Percentiles rank a stretch among this genome's conserved stretches.
These are phyloP conservation scores for Tragelaphus imberbis DNA, from an alignment of 2,113 vertebrate genomes.

Conservation along the genomic window DNA sequence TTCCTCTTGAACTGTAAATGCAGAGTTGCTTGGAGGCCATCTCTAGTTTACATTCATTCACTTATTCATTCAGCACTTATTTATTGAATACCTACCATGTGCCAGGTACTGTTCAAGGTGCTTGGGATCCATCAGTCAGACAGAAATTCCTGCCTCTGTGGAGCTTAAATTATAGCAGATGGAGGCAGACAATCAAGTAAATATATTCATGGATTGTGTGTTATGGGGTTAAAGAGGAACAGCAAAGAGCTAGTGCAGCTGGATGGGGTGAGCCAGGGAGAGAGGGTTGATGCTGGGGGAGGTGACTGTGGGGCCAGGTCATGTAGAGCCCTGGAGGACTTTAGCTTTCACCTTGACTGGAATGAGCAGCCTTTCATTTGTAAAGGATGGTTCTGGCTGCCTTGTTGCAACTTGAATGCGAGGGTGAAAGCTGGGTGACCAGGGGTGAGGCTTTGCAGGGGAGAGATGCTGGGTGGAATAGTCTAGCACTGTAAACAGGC, in stretches of 20 bases:
- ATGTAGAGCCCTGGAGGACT: no score
- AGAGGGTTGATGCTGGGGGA: not conserved
- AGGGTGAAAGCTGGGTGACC: not conserved
- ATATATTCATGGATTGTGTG: not conserved
- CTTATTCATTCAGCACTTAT: not conserved
- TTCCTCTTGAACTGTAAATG: not conserved
- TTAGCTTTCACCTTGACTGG: not conserved
- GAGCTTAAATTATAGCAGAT: not conserved
- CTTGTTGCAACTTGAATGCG: not conserved
- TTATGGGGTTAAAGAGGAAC: not conserved
- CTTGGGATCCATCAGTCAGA: not conserved
- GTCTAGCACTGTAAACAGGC: not conserved
- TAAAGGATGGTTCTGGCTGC: not conserved
- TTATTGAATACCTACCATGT: not conserved
- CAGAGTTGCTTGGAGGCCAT: not conserved
- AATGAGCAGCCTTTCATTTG: not conserved
- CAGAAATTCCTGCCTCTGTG: not conserved
- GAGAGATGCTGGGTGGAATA: not conserved
- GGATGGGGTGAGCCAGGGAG: not conserved
- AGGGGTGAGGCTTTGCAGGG: not conserved
- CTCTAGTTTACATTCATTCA: not conserved
- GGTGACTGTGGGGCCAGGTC: accelerated
- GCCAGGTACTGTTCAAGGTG: not conserved
- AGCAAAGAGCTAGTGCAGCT: no score
- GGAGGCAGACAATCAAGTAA: not conserved